Evolutionary conservation across 1,140 invertebrate species (phyloP).

Genomic region (Bombus soroeensis): DNA sequence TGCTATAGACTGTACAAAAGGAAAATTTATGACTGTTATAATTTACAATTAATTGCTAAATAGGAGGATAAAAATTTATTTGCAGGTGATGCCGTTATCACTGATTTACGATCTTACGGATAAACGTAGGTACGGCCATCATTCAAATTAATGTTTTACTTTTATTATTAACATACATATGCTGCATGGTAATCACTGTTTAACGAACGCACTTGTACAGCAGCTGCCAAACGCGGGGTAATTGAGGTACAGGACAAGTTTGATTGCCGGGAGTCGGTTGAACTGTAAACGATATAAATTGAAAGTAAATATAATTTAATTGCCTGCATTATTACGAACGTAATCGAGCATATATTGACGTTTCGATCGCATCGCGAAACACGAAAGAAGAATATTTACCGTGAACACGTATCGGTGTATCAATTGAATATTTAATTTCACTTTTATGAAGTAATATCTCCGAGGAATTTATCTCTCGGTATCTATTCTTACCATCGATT

Average conservation of each 20-base stretch:
- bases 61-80: background rate
- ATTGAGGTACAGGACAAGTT: constrained; percentile 26
- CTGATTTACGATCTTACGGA: background rate
- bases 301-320: constrained; percentile 50
- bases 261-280: background rate
- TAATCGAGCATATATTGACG: background rate
- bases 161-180: constrained; percentile 35
- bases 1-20: too few relatives aligned
- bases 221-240: constrained; percentile 33
- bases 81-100: background rate
- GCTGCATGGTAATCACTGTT: constrained; percentile 28
- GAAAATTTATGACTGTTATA: background rate
- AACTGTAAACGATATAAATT: constrained; percentile 39
- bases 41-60: background rate
- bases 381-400: background rate
- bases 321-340: constrained; percentile 22
- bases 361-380: background rate
- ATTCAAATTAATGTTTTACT: constrained; percentile 13
- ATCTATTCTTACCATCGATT: background rate
- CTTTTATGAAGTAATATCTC: background rate
- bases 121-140: background rate
- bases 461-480: constrained; percentile 19
- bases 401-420: background rate
- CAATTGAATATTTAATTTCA: background rate
- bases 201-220: constrained; percentile 5